phyloP scores from a whole-genome alignment of 2,888 invertebrate genomes.

The Junonia oenone region DNA sequence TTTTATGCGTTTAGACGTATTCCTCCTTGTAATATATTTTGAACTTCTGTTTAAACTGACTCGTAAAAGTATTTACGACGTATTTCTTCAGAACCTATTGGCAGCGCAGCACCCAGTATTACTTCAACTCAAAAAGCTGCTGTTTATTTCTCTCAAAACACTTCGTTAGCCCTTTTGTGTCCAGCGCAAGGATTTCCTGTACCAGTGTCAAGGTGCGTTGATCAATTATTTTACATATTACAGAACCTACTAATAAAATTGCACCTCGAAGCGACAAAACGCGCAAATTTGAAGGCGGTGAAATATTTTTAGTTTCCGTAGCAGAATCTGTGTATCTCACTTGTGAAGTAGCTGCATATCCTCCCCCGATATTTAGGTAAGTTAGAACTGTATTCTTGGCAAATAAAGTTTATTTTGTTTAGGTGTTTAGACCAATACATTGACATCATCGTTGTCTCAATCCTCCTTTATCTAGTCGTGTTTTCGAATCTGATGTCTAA shows the following conservation, averaged over 20 bases:
- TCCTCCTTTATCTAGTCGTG: neutral
- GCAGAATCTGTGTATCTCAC: constrained; percentile 62
- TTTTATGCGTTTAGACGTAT: neutral
- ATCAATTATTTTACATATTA: constrained; percentile 51
- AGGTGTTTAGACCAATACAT: neutral
- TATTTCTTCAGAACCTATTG: constrained; percentile 64
- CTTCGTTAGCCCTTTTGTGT: constrained; percentile 67
- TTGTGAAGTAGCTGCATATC: constrained; percentile 77
- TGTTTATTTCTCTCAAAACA: constrained; percentile 51
- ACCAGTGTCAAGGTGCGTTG: constrained; percentile 82
- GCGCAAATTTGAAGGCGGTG: constrained; percentile 58
- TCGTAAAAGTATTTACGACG: constrained; percentile 5
- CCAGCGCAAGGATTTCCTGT: constrained; percentile 80
- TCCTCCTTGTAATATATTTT: neutral
- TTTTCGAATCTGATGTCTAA: constrained; percentile 18
- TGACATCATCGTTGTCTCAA: neutral
- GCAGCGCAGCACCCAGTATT: constrained; percentile 71
- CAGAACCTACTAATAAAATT: constrained; percentile 85
- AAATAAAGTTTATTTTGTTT: neutral
- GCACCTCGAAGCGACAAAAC: constrained; percentile 77
- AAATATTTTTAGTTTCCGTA: constrained; percentile 61
- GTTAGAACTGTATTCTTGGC: constrained; percentile 17
- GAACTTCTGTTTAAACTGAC: neutral
- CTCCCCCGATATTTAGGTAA: constrained; percentile 74
- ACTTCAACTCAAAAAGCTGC: constrained; percentile 72